Percentiles rank a stretch among this genome's conserved stretches.
These are phyloP conservation scores for Ceratina calcarata DNA, from an alignment of 1,140 invertebrate genomes.

Conservation along the genomic window DNA sequence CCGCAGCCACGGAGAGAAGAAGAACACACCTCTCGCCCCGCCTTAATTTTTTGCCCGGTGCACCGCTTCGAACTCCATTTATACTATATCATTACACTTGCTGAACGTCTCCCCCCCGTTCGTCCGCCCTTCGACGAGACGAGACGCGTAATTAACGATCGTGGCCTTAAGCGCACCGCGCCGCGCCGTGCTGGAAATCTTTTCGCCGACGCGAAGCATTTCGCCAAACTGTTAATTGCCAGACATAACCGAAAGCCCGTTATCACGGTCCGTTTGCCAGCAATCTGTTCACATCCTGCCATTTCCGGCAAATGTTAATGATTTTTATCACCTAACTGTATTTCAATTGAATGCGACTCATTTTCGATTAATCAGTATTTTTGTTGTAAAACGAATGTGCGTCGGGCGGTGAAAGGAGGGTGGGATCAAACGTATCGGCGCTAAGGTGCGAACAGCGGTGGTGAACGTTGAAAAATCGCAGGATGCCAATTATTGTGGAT, in stretches of 20 bases:
- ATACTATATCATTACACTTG: conserved; percentile 47
- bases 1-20: not conserved
- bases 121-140: not conserved
- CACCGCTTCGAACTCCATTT: conserved; percentile 47
- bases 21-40: conserved; percentile 35
- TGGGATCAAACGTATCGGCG: not conserved
- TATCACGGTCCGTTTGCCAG: not conserved
- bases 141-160: conserved; percentile 43
- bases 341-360: not conserved
- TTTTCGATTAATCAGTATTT: no score
- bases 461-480: conserved; percentile 1
- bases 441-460: conserved; percentile 5
- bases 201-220: not conserved
- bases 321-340: not conserved
- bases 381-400: no score
- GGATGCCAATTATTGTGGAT: conserved; percentile 11
- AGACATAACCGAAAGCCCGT: not conserved
- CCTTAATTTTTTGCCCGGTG: conserved; percentile 46
- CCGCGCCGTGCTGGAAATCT: not conserved
- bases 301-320: not conserved
- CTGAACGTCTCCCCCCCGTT: conserved; percentile 17
- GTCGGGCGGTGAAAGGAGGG: not conserved
- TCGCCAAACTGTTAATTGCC: conserved; percentile 21
- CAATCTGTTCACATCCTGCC: not conserved
- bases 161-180: conserved; percentile 19